Percentiles rank a stretch among this genome's conserved stretches.
phyloP scores from a whole-genome alignment of 37 sponge, comb jelly and placozoan genomes.

The Geodia barretti region DNA sequence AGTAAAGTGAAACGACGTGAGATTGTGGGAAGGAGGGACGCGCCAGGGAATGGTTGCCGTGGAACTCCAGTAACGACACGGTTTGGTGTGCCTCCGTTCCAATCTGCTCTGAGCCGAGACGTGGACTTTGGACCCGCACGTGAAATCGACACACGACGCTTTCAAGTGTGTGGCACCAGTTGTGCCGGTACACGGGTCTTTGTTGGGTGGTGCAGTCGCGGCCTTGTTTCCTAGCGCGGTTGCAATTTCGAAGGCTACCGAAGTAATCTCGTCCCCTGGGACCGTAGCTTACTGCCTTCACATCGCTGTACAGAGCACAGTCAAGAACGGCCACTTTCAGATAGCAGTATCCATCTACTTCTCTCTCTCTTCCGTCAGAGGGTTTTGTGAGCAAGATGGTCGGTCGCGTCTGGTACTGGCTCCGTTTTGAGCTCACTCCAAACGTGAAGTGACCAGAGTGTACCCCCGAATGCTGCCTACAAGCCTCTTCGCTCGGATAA shows the following conservation, averaged over 20 bases:
- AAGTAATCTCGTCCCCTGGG: not conserved
- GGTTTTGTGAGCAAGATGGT: not conserved
- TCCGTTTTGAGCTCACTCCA: not conserved
- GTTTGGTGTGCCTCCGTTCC: not conserved
- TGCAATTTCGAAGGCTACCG: not conserved
- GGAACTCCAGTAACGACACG: constrained; percentile 34
- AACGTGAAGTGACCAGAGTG: constrained; percentile 8
- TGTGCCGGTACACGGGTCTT: not conserved
- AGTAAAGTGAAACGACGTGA: constrained; percentile 8
- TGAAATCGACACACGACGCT: constrained; percentile 27
- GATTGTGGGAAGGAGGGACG: constrained; percentile 12
- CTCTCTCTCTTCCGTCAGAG: not conserved
- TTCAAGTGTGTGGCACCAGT: not conserved
- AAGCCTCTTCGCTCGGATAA: constrained; percentile 21
- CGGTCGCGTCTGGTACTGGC: not conserved
- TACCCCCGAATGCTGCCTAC: not conserved
- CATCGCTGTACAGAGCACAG: constrained; percentile 14
- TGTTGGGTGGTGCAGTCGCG: not conserved
- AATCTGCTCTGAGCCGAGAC: constrained; percentile 21
- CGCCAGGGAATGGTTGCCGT: not conserved
- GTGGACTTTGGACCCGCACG: constrained; percentile 12
- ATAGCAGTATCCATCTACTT: constrained; percentile 17
- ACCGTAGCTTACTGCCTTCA: constrained; percentile 15
- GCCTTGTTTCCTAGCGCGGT: not conserved
- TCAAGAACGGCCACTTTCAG: constrained; percentile 26